These are phyloP conservation scores for Anoura caudifer DNA, from an alignment of 2,113 vertebrate genomes.

Conservation along the genomic window DNA sequence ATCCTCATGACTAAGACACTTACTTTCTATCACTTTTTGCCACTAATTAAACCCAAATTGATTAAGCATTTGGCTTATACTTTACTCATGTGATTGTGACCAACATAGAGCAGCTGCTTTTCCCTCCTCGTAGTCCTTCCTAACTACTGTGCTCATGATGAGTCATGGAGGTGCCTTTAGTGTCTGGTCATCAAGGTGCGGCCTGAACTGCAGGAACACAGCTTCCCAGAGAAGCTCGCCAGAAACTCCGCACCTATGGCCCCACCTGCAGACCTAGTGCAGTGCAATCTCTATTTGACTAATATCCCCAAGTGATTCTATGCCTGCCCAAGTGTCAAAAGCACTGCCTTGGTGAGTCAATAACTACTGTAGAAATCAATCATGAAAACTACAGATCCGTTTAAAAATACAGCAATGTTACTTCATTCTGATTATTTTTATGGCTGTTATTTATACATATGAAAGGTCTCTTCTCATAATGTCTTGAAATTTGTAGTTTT, in stretches of 20 bases:
- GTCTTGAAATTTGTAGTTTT: background rate
- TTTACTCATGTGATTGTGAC: background rate
- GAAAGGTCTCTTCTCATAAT: background rate
- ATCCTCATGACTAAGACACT: background rate
- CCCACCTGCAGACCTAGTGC: accelerated
- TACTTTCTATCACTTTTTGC: background rate
- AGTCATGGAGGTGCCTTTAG: background rate
- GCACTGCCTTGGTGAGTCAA: background rate
- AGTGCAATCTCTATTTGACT: background rate
- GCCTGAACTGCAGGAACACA: accelerated
- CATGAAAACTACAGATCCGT: background rate
- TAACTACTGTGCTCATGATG: accelerated
- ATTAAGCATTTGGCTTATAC: background rate
- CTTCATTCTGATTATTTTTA: background rate
- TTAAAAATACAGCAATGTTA: background rate
- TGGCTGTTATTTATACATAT: background rate
- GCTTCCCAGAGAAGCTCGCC: background rate
- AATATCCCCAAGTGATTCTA: background rate
- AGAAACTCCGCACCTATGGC: accelerated
- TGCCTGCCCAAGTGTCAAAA: background rate
- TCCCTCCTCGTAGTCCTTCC: background rate
- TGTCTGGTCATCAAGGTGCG: background rate
- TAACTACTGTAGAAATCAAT: background rate
- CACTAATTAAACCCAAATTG: background rate
- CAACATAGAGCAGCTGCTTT: background rate